Evolutionary conservation across 2,797 vertebrate species (phyloP).

Genomic region (Macroramphosus scolopax): DNA sequence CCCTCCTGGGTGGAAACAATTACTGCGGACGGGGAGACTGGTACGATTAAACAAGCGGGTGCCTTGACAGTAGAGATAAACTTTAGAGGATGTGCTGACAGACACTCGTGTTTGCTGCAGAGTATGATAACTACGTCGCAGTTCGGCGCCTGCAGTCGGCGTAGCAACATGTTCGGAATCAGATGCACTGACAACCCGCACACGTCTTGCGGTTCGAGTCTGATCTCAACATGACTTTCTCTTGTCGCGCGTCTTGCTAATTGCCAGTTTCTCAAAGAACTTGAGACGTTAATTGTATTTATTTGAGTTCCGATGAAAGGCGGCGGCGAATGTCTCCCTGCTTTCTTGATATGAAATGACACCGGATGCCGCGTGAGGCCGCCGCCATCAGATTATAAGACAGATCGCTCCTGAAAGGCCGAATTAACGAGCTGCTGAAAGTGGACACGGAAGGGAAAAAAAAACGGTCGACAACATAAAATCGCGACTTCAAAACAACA

Average conservation of each 20-base stretch:
- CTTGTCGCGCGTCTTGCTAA: constrained; percentile 3
- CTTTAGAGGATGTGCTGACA: constrained; percentile 47
- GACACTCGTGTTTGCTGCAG: constrained; percentile 41
- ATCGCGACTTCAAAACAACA: constrained; percentile 10
- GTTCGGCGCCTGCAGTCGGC: constrained; percentile 42
- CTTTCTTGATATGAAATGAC: background rate
- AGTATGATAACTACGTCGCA: constrained; percentile 49
- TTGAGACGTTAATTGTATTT: constrained; percentile 40
- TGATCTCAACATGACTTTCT: constrained; percentile 54
- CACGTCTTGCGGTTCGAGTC: background rate
- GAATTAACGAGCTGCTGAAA: constrained; percentile 34
- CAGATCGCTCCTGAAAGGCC: background rate
- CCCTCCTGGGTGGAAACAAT: constrained; percentile 67
- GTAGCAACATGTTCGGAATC: constrained; percentile 23
- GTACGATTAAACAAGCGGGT: constrained; percentile 60
- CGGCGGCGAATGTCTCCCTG: constrained; percentile 9
- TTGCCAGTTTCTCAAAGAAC: constrained; percentile 18
- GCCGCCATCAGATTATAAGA: constrained; percentile 28
- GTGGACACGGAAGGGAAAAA: constrained; percentile 1
- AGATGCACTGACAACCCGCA: constrained; percentile 4
- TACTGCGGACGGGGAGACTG: constrained; percentile 55
- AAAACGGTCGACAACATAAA: constrained; percentile 15
- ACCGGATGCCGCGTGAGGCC: background rate
- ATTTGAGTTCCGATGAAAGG: constrained; percentile 36
- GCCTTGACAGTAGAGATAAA: constrained; percentile 67